Evolutionary conservation across 2,113 vertebrate species (phyloP).

Genomic region (Terrapene triunguis): DNA sequence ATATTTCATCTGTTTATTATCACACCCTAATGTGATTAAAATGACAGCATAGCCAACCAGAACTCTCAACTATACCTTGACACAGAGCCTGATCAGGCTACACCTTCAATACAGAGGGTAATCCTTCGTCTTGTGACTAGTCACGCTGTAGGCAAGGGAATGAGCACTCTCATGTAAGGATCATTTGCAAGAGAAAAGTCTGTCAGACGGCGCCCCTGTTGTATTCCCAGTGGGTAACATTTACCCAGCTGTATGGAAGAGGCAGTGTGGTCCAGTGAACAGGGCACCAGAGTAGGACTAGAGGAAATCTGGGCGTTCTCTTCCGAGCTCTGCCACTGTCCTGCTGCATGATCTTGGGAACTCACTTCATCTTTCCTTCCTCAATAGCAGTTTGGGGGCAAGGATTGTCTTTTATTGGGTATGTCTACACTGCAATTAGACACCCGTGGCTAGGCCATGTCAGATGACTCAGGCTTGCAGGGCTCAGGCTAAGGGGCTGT

Average conservation of each 20-base stretch:
- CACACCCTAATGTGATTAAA: not conserved
- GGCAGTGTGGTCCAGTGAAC: not conserved
- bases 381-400: not conserved
- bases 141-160: not conserved
- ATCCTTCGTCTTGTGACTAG: not conserved
- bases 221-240: not conserved
- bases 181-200: not conserved
- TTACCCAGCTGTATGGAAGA: not conserved
- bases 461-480: too few species aligned
- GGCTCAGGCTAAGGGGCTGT: too few species aligned
- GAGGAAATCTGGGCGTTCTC: not conserved
- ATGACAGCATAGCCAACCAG: not conserved
- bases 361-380: not conserved
- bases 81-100: not conserved
- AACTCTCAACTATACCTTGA: not conserved
- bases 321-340: not conserved
- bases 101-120: not conserved
- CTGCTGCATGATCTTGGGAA: not conserved
- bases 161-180: not conserved
- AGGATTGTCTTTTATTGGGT: not conserved
- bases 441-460: too few species aligned
- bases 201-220: not conserved
- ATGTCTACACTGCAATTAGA: too few species aligned
- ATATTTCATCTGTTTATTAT: not conserved
- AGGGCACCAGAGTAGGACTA: not conserved